Evolutionary conservation across 2,888 invertebrate genomes (phyloP).

Genomic region (Rhagonycha fulva): DNA sequence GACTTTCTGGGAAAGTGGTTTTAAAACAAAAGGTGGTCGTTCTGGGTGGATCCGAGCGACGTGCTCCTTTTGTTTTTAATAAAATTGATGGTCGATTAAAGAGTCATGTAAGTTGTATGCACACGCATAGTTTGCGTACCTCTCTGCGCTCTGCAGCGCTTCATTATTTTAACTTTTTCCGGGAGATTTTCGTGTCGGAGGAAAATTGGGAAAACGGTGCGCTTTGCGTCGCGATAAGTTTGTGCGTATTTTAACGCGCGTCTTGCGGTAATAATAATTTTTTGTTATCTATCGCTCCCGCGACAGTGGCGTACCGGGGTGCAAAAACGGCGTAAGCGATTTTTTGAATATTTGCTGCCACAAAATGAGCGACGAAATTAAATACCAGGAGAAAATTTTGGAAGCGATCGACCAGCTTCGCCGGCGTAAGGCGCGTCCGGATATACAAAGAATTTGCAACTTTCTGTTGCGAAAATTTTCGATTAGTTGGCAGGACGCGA

Average conservation of each 20-base stretch:
- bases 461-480: constrained; percentile 77
- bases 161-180: not conserved
- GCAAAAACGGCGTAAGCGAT: constrained; percentile 6
- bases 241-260: constrained; percentile 1
- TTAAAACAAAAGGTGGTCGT: not conserved
- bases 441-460: constrained; percentile 81
- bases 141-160: not conserved
- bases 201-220: not conserved
- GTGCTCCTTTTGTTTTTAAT: not conserved
- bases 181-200: not conserved
- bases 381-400: constrained; percentile 75
- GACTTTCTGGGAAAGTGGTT: constrained; percentile 3
- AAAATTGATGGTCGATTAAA: not conserved
- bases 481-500: constrained; percentile 69
- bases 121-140: not conserved
- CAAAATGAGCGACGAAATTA: constrained; percentile 55
- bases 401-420: constrained; percentile 85
- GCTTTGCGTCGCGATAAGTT: not conserved
- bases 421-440: constrained; percentile 82
- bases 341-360: not conserved
- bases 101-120: not conserved
- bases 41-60: not conserved
- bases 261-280: not conserved
- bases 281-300: not conserved
- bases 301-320: constrained; percentile 4